Percentiles rank a stretch among this genome's conserved stretches.
phyloP scores from a whole-genome alignment of 2,797 vertebrate species.

The Thunnus albacares region DNA sequence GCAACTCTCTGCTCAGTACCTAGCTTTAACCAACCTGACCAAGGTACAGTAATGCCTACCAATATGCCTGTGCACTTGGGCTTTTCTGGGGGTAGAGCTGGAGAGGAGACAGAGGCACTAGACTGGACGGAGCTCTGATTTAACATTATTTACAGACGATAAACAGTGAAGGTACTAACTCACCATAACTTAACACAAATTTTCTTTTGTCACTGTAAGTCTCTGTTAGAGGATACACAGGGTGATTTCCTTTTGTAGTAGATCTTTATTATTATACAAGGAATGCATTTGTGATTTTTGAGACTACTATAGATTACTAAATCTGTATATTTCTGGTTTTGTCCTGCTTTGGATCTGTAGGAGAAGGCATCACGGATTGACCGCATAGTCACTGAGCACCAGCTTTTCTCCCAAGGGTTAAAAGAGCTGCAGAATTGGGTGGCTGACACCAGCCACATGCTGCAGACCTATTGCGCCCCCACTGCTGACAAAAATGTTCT shows the following conservation, averaged over 20 bases:
- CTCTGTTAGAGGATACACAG: constrained; percentile 2
- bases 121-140: constrained; percentile 61
- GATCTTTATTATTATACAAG: constrained; percentile 13
- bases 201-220: constrained; percentile 46
- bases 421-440: constrained; percentile 97
- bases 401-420: constrained; percentile 91
- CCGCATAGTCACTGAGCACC: constrained; percentile 93
- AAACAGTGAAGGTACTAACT: constrained; percentile 49
- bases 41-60: constrained; percentile 91
- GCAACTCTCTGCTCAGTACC: constrained; percentile 95
- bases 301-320: background rate
- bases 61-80: constrained; percentile 84
- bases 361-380: constrained; percentile 95
- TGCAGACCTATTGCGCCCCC: constrained; percentile 92
- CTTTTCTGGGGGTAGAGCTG: constrained; percentile 71
- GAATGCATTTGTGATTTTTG: constrained; percentile 5
- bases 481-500: constrained; percentile 95
- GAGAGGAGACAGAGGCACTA: constrained; percentile 56
- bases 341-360: constrained; percentile 74
- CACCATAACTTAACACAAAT: constrained; percentile 34
- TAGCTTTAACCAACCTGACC: constrained; percentile 95
- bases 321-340: constrained; percentile 12
- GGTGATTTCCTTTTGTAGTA: constrained; percentile 1
- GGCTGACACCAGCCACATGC: constrained; percentile 91
- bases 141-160: constrained; percentile 45